Conservation (phyloP, 2,113 vertebrate genomes). For the Nothoprocta perdicaria region DNA sequence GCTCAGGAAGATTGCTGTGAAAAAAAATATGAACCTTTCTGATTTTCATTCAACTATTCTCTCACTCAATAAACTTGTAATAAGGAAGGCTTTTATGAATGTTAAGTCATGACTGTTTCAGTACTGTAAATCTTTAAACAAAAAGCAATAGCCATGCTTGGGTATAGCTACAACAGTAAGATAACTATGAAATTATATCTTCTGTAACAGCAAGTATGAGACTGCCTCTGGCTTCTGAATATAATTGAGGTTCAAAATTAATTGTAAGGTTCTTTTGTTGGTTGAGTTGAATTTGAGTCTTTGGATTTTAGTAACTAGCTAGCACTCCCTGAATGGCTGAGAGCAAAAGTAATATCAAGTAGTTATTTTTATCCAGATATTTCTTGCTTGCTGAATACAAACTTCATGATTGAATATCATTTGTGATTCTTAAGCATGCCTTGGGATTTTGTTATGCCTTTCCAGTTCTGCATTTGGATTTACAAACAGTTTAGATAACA, state of each 20-base stretch:
- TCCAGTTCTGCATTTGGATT: not conserved
- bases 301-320: not conserved
- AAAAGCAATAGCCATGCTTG: not conserved
- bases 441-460: not conserved
- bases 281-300: not conserved
- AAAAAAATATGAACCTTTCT: not conserved
- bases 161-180: not conserved
- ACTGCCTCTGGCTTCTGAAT: not conserved
- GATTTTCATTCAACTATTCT: not conserved
- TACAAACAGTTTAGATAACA: not conserved
- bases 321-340: not conserved
- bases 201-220: not conserved
- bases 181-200: not conserved
- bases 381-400: not conserved
- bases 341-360: not conserved
- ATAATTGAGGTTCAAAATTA: not conserved
- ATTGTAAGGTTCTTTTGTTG: not conserved
- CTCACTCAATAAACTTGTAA: not conserved
- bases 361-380: not conserved
- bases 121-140: not conserved
- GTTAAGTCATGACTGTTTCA: not conserved
- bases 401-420: not conserved
- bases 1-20: not conserved
- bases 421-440: accelerated
- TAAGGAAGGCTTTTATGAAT: not conserved